Percentiles rank a stretch among this genome's conserved stretches.
Evolutionary conservation across 2,888 invertebrate genomes (phyloP).

Genomic region (Gymnocheta viridis): DNA sequence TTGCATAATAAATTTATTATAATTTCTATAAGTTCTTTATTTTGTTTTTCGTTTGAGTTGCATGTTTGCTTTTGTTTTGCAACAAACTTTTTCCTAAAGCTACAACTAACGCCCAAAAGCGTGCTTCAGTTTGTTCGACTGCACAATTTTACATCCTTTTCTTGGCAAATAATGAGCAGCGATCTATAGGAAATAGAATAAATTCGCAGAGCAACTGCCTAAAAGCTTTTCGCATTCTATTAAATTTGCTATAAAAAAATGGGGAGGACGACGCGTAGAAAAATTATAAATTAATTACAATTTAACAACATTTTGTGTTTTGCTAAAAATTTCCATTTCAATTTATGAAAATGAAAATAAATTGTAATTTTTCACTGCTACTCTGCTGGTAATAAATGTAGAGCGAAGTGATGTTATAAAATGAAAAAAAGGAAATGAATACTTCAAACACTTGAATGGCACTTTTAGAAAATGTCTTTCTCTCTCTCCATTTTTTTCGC

Average conservation of each 20-base stretch:
- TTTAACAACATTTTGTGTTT: conserved; percentile 59
- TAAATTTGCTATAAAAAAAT: background rate
- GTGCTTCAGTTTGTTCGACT: conserved; percentile 6
- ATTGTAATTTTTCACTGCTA: background rate
- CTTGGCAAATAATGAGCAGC: background rate
- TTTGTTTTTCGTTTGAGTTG: background rate
- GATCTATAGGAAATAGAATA: background rate
- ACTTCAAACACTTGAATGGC: conserved; percentile 59
- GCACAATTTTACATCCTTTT: conserved; percentile 4
- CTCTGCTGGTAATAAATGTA: background rate
- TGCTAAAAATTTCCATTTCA: conserved; percentile 54
- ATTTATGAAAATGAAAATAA: conserved; percentile 66
- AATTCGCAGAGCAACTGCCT: conserved; percentile 16
- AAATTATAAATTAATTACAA: conserved; percentile 61
- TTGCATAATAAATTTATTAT: background rate
- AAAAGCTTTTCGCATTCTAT: conserved; percentile 23
- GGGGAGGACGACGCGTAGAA: background rate
- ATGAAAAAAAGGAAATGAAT: conserved; percentile 65
- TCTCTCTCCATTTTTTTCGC: conserved; percentile 9
- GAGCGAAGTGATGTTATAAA: conserved; percentile 17
- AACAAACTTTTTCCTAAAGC: background rate
- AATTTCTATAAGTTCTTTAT: background rate
- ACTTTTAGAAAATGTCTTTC: conserved; percentile 2
- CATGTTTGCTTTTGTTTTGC: background rate
- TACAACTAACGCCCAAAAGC: conserved; percentile 9